These are phyloP conservation scores for Drosophila robusta DNA, from an alignment of 2,888 invertebrate genomes.

Conservation along the genomic window DNA sequence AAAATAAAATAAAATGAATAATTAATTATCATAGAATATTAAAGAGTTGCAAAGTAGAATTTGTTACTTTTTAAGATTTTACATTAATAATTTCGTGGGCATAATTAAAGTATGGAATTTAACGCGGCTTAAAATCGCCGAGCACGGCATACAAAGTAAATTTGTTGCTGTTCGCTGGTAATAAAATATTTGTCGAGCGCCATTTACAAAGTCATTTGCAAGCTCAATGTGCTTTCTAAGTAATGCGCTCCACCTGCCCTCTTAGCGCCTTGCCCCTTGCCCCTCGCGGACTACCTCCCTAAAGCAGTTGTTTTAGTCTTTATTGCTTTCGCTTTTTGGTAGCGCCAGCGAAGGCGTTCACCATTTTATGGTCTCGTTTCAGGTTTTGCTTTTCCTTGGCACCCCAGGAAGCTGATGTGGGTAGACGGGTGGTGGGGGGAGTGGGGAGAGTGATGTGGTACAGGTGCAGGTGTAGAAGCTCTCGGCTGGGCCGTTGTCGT, in stretches of 20 bases:
- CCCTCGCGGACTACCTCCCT: slow-evolving; percentile 2
- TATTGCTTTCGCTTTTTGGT: slow-evolving; percentile 60
- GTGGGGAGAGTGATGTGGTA: background rate
- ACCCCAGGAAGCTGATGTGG: slow-evolving; percentile 4
- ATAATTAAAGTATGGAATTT: slow-evolving; percentile 23
- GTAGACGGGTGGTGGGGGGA: background rate
- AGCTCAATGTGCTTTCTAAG: slow-evolving; percentile 75
- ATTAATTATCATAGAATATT: slow-evolving; percentile 13
- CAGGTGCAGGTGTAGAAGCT: slow-evolving; percentile 25
- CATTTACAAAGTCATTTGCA: slow-evolving; percentile 80
- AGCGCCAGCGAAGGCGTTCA: slow-evolving; percentile 42
- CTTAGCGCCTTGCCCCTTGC: slow-evolving; percentile 2
- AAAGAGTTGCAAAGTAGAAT: slow-evolving; percentile 1
- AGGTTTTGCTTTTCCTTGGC: slow-evolving; percentile 36
- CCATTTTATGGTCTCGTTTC: slow-evolving; percentile 70
- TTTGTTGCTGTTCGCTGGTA: slow-evolving; percentile 69
- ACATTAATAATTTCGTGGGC: slow-evolving; percentile 37
- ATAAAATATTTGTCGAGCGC: slow-evolving; percentile 77
- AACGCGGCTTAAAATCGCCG: slow-evolving; percentile 22
- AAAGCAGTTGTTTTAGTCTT: slow-evolving; percentile 72
- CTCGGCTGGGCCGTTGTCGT: slow-evolving; percentile 24
- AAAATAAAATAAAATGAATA: slow-evolving; percentile 4
- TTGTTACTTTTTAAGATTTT: slow-evolving; percentile 13
- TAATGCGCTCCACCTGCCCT: slow-evolving; percentile 74
- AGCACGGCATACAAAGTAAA: slow-evolving; percentile 53